These are phyloP conservation scores for Scyliorhinus canicula DNA, from an alignment of 2,797 vertebrate genomes.

Conservation along the genomic window DNA sequence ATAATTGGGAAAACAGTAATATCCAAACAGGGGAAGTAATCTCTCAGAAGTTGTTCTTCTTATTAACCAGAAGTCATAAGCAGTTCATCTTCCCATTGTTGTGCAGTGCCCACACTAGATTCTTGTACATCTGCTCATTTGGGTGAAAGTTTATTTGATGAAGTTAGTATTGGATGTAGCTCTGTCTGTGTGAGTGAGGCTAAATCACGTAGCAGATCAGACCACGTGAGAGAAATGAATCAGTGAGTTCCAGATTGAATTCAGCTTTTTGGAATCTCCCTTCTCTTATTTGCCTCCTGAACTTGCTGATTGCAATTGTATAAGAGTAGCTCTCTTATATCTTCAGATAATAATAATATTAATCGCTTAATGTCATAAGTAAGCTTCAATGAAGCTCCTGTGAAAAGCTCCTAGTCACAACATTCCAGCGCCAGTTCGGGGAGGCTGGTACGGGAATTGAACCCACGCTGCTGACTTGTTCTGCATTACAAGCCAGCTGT, in stretches of 20 bases:
- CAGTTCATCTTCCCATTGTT: neutral
- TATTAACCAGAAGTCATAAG: neutral
- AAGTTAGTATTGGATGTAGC: neutral
- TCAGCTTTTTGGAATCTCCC: neutral
- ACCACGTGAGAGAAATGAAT: too few relatives aligned
- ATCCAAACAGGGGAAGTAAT: neutral
- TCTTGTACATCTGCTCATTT: neutral
- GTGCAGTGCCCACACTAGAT: neutral
- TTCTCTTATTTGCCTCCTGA: neutral
- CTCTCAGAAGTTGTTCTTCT: neutral
- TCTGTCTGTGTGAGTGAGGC: neutral
- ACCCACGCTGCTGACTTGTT: too few relatives aligned
- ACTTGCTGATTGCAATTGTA: neutral
- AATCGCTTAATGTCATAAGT: too few relatives aligned
- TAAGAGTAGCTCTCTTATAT: neutral
- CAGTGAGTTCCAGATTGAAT: neutral
- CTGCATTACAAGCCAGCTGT: too few relatives aligned
- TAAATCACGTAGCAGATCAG: neutral
- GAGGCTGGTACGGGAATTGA: too few relatives aligned
- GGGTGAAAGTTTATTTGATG: neutral
- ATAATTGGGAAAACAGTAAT: neutral
- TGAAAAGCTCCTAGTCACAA: too few relatives aligned
- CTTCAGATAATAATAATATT: too few relatives aligned
- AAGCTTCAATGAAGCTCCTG: too few relatives aligned
- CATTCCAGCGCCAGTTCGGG: too few relatives aligned